Evolutionary conservation across 2,888 invertebrate species (phyloP).

Genomic region (Heliconius erato): DNA sequence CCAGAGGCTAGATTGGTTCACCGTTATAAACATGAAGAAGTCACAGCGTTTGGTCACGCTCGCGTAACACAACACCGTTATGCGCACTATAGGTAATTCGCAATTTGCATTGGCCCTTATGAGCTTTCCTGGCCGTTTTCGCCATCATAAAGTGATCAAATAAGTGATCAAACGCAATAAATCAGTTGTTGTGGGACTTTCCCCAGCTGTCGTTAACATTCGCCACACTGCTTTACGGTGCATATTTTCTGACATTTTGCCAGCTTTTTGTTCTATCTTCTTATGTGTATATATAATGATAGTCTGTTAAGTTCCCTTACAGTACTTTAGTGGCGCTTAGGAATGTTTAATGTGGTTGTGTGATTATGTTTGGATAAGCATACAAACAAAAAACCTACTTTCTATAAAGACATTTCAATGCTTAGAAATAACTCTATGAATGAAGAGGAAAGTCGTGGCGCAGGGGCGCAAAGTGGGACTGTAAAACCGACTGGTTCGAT

Average conservation of each 20-base stretch:
- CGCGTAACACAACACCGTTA: constrained; percentile 66
- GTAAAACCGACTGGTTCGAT: no score
- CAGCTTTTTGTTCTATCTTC: constrained; percentile 73
- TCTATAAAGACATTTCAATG: no score
- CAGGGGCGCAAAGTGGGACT: no score
- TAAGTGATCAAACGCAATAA: constrained; percentile 80
- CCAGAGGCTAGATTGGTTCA: constrained; percentile 71
- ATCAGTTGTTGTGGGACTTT: constrained; percentile 75
- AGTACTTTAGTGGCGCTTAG: constrained; percentile 48
- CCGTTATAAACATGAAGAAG: constrained; percentile 72
- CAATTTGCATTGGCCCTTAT: constrained; percentile 80
- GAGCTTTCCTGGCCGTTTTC: constrained; percentile 79
- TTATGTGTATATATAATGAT: constrained; percentile 75
- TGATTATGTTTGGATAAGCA: constrained; percentile 18
- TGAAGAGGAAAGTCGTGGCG: no score
- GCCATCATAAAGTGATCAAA: constrained; percentile 85
- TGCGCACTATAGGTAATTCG: constrained; percentile 65
- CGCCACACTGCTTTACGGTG: constrained; percentile 68
- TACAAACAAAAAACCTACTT: no score
- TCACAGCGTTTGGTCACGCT: constrained; percentile 61
- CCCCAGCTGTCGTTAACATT: constrained; percentile 78
- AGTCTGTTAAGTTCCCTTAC: constrained; percentile 63
- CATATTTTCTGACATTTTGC: constrained; percentile 71
- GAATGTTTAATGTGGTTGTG: constrained; percentile 32
- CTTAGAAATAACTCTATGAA: no score